Evolutionary conservation across 2,888 invertebrate species (phyloP).

Genomic region (Rhaphigaster nebulosa): DNA sequence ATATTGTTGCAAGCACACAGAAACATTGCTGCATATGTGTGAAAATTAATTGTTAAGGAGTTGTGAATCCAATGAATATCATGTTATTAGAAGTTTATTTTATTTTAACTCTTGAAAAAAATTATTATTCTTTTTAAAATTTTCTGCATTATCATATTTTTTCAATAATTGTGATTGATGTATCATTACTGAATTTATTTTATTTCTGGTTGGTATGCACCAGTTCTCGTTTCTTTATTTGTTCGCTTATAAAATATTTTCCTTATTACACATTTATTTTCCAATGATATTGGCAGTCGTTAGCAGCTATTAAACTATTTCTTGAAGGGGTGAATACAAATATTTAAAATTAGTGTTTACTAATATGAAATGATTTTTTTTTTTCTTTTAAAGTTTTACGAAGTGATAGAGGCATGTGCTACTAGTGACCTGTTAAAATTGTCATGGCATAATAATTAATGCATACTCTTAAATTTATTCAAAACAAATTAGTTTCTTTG

Average conservation of each 20-base stretch:
- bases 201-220: background rate
- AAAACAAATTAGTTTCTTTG: background rate
- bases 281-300: background rate
- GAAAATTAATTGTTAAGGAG: background rate
- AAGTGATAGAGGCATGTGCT: background rate
- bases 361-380: background rate
- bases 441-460: background rate
- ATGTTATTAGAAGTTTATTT: background rate
- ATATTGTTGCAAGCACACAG: background rate
- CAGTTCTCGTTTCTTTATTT: background rate
- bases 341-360: background rate
- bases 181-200: background rate
- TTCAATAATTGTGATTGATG: background rate
- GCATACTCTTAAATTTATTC: background rate
- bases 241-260: background rate
- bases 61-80: too few relatives aligned
- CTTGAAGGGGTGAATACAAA: background rate
- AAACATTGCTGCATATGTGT: background rate
- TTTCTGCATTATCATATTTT: background rate
- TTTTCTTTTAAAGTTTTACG: background rate
- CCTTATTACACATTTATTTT: background rate
- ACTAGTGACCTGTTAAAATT: constrained; percentile 24
- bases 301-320: background rate
- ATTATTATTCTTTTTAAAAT: background rate
- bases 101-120: background rate